Percentiles rank a stretch among this genome's conserved stretches.
These are phyloP conservation scores for Phycodurus eques DNA, from an alignment of 2,113 vertebrate species.

Conservation along the genomic window DNA sequence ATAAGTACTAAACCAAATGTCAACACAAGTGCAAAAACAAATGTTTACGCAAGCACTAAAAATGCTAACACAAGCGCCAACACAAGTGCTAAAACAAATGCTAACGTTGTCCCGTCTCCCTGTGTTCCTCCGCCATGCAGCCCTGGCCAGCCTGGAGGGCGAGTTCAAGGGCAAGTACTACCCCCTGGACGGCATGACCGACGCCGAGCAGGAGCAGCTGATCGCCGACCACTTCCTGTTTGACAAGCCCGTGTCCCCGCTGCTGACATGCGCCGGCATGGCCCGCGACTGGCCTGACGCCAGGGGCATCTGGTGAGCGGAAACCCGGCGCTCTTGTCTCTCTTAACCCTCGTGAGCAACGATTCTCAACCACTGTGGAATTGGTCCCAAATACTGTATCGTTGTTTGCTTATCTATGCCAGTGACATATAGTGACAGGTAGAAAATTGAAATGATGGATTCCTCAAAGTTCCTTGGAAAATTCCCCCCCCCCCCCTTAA, in stretches of 20 bases:
- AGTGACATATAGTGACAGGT: too few species aligned
- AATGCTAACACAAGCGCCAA: too few species aligned
- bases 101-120: background rate
- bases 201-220: constrained; percentile 89
- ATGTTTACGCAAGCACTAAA: too few species aligned
- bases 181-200: constrained; percentile 85
- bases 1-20: too few species aligned
- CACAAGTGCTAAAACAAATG: background rate
- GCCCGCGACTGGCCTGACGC: constrained; percentile 93
- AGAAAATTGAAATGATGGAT: too few species aligned
- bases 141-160: constrained; percentile 82
- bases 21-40: too few species aligned
- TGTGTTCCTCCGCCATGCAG: constrained; percentile 52
- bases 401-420: background rate
- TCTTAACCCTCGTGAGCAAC: background rate
- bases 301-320: constrained; percentile 87
- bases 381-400: background rate
- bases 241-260: constrained; percentile 91
- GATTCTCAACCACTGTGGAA: background rate
- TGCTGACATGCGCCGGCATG: constrained; percentile 91
- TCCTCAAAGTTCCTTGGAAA: too few species aligned
- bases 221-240: constrained; percentile 94
- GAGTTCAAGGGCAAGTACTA: constrained; percentile 97
- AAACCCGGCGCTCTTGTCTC: background rate
- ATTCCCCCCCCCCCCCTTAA: too few species aligned